These are phyloP conservation scores for Sesia bembeciformis DNA, from an alignment of 2,888 invertebrate genomes.

Conservation along the genomic window DNA sequence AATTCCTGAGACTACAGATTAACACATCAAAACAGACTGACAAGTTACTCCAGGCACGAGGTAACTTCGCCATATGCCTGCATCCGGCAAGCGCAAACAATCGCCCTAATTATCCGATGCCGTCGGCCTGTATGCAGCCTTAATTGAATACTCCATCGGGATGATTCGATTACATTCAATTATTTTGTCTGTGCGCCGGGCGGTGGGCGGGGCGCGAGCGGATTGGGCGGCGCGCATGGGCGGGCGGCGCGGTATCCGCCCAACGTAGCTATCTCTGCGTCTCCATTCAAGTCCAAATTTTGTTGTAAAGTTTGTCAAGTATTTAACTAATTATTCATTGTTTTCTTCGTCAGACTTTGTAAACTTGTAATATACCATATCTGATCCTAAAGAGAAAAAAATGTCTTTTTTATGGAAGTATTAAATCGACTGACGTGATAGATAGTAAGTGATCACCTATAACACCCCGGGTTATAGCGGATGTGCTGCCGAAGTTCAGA, in stretches of 20 bases:
- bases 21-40: no score
- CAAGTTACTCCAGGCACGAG: not conserved
- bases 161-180: slow-evolving; percentile 65
- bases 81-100: slow-evolving; percentile 25
- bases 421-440: no score
- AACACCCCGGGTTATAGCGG: no score
- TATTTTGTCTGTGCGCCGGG: slow-evolving; percentile 33
- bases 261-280: slow-evolving; percentile 16
- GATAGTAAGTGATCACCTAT: no score
- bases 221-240: slow-evolving; percentile 47
- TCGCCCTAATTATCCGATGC: slow-evolving; percentile 39
- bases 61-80: not conserved
- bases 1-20: no score
- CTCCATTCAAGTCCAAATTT: not conserved
- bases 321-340: no score
- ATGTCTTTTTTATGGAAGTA: no score
- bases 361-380: no score
- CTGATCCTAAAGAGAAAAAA: no score
- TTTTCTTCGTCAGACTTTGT: no score
- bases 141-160: slow-evolving; percentile 53
- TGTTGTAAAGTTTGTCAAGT: no score
- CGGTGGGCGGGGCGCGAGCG: slow-evolving; percentile 40
- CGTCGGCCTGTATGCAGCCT: slow-evolving; percentile 21
- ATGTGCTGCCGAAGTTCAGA: no score
- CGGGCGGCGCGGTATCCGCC: slow-evolving; percentile 50